Evolutionary conservation across 64 coral and sea anemone species (phyloP).

Genomic region (Montipora capricornis): DNA sequence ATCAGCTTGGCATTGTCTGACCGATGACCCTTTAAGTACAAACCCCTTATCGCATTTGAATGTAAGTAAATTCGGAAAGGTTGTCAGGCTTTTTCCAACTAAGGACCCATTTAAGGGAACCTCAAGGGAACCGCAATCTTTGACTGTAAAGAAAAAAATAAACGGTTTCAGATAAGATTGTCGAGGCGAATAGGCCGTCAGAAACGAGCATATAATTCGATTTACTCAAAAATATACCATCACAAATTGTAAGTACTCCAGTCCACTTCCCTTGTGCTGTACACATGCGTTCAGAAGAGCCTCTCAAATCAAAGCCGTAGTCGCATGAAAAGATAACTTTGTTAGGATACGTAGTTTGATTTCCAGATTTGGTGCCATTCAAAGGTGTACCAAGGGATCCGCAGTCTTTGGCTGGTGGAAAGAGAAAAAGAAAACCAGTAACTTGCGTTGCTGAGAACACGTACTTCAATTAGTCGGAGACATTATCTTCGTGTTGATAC

Average conservation of each 20-base stretch:
- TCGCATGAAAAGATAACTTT: slow-evolving; percentile 35
- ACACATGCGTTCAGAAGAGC: slow-evolving; percentile 16
- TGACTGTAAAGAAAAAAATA: background rate
- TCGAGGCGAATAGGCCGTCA: too few species aligned
- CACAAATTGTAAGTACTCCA: slow-evolving; percentile 5
- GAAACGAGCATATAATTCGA: too few species aligned
- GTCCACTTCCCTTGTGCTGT: background rate
- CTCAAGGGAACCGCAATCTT: slow-evolving; percentile 13
- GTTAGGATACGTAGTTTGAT: slow-evolving; percentile 18
- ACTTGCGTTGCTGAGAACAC: background rate
- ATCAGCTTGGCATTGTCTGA: slow-evolving; percentile 18
- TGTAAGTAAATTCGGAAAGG: slow-evolving; percentile 7
- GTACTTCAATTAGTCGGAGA: too few species aligned
- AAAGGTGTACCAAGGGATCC: slow-evolving; percentile 14
- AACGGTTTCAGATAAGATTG: too few species aligned
- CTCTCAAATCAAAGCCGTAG: slow-evolving; percentile 37
- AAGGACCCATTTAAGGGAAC: slow-evolving; percentile 31
- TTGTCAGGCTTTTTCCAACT: background rate
- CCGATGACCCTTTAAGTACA: slow-evolving; percentile 16
- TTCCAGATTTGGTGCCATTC: slow-evolving; percentile 45
- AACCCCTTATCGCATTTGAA: slow-evolving; percentile 47
- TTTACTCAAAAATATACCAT: slow-evolving; percentile 15
- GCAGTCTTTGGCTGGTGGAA: slow-evolving; percentile 59
- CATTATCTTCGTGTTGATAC: too few species aligned
- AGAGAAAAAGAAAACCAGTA: background rate